These are phyloP conservation scores for Gambelia wislizenii DNA, from an alignment of 2,797 vertebrate genomes.

Conservation along the genomic window DNA sequence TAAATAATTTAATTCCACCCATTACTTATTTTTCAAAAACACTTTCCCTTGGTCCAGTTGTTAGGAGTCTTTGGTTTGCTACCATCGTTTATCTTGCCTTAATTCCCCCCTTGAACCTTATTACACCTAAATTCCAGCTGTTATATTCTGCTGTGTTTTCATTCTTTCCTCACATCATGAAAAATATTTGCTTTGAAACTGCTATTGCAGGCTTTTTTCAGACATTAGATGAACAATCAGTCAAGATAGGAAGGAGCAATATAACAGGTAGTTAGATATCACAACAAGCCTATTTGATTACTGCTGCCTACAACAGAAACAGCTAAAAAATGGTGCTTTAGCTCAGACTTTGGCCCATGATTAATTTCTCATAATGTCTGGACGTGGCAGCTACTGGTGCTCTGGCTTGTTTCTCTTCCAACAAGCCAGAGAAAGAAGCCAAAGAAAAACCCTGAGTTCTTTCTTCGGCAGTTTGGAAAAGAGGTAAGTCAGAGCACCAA, in stretches of 20 bases:
- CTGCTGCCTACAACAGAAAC: neutral
- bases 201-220: neutral
- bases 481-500: neutral
- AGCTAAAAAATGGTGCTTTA: neutral
- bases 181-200: neutral
- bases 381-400: neutral
- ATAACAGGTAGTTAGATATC: neutral
- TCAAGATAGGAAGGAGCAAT: neutral
- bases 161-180: neutral
- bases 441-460: neutral
- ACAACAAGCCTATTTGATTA: neutral
- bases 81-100: neutral
- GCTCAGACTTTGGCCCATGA: neutral
- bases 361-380: neutral
- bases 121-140: neutral
- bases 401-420: neutral
- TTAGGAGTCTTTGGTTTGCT: neutral
- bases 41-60: neutral
- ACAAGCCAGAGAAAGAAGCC: neutral
- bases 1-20: conserved; percentile 11
- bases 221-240: neutral
- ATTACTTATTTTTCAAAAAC: conserved; percentile 25
- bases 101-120: neutral
- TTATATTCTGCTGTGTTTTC: neutral
- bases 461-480: neutral